phyloP scores from a whole-genome alignment of 2,797 vertebrate species.

The Macropodus opercularis region DNA sequence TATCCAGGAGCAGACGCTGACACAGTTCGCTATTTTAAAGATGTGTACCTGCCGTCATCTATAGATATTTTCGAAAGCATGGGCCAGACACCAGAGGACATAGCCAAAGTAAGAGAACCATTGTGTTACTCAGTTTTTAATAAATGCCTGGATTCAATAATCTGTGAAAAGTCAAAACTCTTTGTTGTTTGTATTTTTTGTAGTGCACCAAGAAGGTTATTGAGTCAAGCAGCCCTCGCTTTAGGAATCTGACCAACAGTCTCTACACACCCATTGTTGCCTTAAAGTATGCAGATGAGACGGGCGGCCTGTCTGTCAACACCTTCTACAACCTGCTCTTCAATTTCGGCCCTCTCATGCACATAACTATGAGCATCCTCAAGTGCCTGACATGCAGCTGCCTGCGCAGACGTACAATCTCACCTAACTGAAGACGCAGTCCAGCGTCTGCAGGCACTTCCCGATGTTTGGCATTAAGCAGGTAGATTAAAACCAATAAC shows the following conservation, averaged over 20 bases:
- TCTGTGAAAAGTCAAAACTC: slow-evolving; percentile 2
- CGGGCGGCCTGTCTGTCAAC: slow-evolving; percentile 87
- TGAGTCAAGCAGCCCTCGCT: slow-evolving; percentile 81
- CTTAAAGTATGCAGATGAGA: slow-evolving; percentile 89
- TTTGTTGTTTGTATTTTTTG: slow-evolving; percentile 20
- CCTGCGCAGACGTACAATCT: slow-evolving; percentile 82
- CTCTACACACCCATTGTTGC: slow-evolving; percentile 88
- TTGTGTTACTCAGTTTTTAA: not conserved
- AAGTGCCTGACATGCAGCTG: slow-evolving; percentile 90
- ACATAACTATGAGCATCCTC: slow-evolving; percentile 84
- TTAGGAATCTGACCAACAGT: slow-evolving; percentile 89
- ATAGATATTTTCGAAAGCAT: slow-evolving; percentile 88
- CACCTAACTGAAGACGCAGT: slow-evolving; percentile 76
- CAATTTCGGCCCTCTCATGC: slow-evolving; percentile 87
- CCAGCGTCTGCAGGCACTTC: slow-evolving; percentile 27
- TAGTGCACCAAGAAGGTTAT: slow-evolving; percentile 90
- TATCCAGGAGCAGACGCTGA: slow-evolving; percentile 85
- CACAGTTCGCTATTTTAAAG: slow-evolving; percentile 88
- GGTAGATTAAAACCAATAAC: slow-evolving; percentile 58
- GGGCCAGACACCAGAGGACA: slow-evolving; percentile 88
- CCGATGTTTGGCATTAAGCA: slow-evolving; percentile 41
- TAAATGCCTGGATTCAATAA: not conserved
- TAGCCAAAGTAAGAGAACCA: slow-evolving; percentile 85
- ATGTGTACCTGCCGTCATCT: slow-evolving; percentile 90
- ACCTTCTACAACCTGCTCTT: slow-evolving; percentile 89